Conservation (phyloP, 2,797 vertebrate genomes). For the Esox lucius region DNA sequence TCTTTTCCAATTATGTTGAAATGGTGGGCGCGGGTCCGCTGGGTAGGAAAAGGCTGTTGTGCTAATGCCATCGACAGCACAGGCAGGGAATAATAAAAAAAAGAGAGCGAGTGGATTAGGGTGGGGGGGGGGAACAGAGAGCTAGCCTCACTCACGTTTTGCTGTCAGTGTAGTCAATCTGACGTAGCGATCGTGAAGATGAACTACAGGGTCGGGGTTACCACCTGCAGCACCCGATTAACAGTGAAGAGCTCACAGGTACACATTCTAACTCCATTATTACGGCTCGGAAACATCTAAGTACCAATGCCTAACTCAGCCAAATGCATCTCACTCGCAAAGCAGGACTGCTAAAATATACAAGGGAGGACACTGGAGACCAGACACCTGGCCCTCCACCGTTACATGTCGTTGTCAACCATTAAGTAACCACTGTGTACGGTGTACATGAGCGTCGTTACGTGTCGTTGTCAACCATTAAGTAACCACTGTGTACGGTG, state of each 20-base stretch:
- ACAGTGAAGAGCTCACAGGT: background rate
- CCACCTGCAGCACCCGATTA: background rate
- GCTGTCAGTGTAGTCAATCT: background rate
- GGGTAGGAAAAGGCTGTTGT: constrained; percentile 32
- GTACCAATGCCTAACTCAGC: background rate
- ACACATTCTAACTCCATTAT: background rate
- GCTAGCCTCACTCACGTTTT: background rate
- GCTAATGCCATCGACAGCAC: constrained; percentile 21
- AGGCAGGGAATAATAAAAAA: constrained; percentile 12
- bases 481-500: too few species aligned
- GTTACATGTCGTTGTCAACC: too few species aligned
- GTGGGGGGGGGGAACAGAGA: background rate
- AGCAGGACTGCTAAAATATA: background rate
- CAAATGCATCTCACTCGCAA: background rate
- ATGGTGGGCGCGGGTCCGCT: constrained; percentile 19
- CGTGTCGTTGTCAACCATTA: too few species aligned
- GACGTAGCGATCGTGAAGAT: background rate
- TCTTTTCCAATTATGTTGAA: constrained; percentile 53
- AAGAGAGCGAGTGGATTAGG: constrained; percentile 15
- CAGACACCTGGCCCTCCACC: background rate
- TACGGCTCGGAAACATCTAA: background rate
- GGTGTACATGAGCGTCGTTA: too few species aligned
- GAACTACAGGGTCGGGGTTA: background rate
- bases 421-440: too few species aligned
- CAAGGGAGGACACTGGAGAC: background rate